Base-by-base conservation (phyloP, 2,888 invertebrate genomes). In the Cistogaster globosa region DNA sequence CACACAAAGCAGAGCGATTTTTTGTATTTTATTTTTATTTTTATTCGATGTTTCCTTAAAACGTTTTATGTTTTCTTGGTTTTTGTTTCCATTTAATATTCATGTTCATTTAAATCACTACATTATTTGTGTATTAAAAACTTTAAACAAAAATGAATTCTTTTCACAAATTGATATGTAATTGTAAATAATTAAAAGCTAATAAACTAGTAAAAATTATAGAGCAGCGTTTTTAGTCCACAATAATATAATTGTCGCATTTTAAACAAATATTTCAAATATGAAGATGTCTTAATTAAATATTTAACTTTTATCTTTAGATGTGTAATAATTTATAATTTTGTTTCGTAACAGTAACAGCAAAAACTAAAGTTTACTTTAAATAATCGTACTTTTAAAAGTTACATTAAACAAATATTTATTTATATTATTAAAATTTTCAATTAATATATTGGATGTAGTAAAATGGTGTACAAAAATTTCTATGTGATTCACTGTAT, bases 401-500 rank as follows among this genome's bases (percentile, higher is more conserved):
- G 42, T 77, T n/a, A 60, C 22, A 8, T 42, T 62, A 53, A 53
- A 60, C 3, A 62, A 69, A 77, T 22, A 55, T 58, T 32, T 51
- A 67, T 84, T 78, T 75, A 81, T 71, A 81, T 71, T 71, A 76
- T 63, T 72, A 63, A 81, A 75, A 60, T 63, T 77, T 86, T 83
- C 67, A 77, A 82, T 78, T 86, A 80, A 81, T 88, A 89, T 91
- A 91, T 91, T 91, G 91, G 91, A 90, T 91, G 91, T 91, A 88
- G 88, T 91, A 89, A n/a, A 88, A 88, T 90, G 90, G 87, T 90
- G 90, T 91, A 88, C 90, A 82, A 85, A 71, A 90, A 90, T 89
- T 90, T 91, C 89, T 89, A 90, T 91, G 91, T 91, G 90, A 91
- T 90, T 91, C 91, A 91, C 91, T 91, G 91, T 91, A 90, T 91